Evolutionary conservation across 2,888 invertebrate species (phyloP).

Genomic region (Arge pagana): DNA sequence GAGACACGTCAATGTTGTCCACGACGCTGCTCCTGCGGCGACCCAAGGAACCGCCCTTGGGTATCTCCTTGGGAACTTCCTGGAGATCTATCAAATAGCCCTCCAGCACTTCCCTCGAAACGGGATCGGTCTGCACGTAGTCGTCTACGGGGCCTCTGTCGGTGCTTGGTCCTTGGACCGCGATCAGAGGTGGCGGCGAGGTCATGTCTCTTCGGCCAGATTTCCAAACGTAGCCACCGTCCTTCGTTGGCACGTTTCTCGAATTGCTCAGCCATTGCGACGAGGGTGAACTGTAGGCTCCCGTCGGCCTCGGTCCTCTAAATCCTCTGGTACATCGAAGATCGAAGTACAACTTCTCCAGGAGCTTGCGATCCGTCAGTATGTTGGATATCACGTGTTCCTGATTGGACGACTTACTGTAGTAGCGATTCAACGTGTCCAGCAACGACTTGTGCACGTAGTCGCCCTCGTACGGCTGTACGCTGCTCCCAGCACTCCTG

Average conservation of each 20-base stretch:
- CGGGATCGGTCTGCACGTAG: constrained; percentile 68
- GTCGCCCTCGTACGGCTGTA: constrained; percentile 59
- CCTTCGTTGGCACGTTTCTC: constrained; percentile 37
- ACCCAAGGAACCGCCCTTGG: constrained; percentile 52
- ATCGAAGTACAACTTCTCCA: constrained; percentile 76
- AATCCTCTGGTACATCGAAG: constrained; percentile 70
- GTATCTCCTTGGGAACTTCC: constrained; percentile 55
- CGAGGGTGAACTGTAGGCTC: constrained; percentile 51
- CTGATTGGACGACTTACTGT: constrained; percentile 67
- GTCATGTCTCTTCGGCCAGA: constrained; percentile 39
- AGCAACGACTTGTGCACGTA: constrained; percentile 65
- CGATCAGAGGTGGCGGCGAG: constrained; percentile 72
- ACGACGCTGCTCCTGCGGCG: constrained; percentile 75
- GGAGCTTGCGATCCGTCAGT: constrained; percentile 72
- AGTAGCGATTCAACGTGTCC: constrained; percentile 72
- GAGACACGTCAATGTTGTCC: constrained; percentile 83
- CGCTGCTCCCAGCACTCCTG: too few species aligned
- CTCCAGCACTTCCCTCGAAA: constrained; percentile 63
- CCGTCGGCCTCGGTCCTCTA: constrained; percentile 54
- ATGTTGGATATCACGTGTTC: constrained; percentile 75
- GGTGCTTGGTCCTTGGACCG: constrained; percentile 66
- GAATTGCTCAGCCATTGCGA: constrained; percentile 37
- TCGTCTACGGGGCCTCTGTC: constrained; percentile 61
- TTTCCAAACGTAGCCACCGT: constrained; percentile 34
- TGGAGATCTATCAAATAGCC: constrained; percentile 60